A percentile compares a stretch with the other conserved stretches of the same genome.
phyloP scores from a whole-genome alignment of 2,888 invertebrate genomes.

The Bimastos eiseni region DNA sequence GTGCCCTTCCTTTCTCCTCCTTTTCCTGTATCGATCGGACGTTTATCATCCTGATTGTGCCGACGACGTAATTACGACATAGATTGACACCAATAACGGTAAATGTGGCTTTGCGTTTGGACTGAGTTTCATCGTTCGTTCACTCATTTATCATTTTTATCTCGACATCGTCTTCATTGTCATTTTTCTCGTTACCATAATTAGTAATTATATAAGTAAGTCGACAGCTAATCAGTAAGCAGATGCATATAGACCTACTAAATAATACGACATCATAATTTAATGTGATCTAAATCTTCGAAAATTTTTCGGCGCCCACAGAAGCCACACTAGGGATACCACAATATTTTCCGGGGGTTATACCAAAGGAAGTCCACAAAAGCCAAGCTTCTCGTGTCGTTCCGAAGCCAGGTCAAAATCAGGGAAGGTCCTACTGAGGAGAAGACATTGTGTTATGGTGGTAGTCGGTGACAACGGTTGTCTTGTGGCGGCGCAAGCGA shows the following conservation, averaged over 20 bases:
- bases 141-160: background rate
- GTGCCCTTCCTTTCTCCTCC: background rate
- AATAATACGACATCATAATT: background rate
- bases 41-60: background rate
- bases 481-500: too few species aligned
- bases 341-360: too few species aligned
- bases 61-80: background rate
- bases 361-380: too few species aligned
- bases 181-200: background rate
- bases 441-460: too few species aligned
- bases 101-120: background rate
- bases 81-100: background rate
- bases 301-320: too few species aligned
- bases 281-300: too few species aligned
- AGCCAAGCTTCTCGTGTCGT: too few species aligned
- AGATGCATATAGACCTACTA: background rate
- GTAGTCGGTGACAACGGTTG: too few species aligned
- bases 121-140: background rate
- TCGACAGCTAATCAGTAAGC: background rate
- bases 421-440: too few species aligned
- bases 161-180: background rate
- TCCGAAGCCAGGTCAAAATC: too few species aligned
- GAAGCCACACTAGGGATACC: too few species aligned
- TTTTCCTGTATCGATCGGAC: background rate
- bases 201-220: background rate